Evolutionary conservation across 2,113 vertebrate genomes (phyloP).

Genomic region (Neolamprologus sp.): DNA sequence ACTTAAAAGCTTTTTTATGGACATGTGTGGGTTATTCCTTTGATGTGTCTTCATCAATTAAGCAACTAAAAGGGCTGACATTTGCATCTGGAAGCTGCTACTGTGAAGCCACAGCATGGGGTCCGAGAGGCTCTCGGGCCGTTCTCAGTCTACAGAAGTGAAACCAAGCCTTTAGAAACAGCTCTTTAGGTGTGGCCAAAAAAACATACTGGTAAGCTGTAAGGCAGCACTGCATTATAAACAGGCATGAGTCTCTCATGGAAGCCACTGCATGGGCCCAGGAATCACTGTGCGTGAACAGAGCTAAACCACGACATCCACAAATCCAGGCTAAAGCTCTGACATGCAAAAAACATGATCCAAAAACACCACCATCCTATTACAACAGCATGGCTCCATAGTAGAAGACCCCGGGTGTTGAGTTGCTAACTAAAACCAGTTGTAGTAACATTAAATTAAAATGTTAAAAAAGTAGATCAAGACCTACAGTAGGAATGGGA

Average conservation of each 20-base stretch:
- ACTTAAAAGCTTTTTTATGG: not conserved
- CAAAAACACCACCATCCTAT: not conserved
- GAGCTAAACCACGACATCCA: not conserved
- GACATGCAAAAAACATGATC: not conserved
- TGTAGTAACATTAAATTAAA: not conserved
- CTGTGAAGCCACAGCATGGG: not conserved
- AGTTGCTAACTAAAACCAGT: not conserved
- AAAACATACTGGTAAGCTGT: not conserved
- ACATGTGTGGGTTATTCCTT: not conserved
- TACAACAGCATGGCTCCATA: not conserved
- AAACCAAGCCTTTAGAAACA: not conserved
- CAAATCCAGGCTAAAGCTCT: not conserved
- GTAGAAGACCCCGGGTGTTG: not conserved
- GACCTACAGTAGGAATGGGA: not conserved
- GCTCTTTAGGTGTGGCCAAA: not conserved
- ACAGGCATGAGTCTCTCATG: not conserved
- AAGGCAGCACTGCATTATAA: not conserved
- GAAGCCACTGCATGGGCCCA: not conserved
- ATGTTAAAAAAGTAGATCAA: not conserved
- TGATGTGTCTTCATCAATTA: not conserved
- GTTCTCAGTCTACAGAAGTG: not conserved
- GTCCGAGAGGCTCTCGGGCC: not conserved
- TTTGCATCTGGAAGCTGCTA: not conserved
- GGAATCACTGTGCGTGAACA: not conserved
- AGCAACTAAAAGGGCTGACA: not conserved